phyloP scores from a whole-genome alignment of 1,140 invertebrate genomes.

The Apis laboriosa region DNA sequence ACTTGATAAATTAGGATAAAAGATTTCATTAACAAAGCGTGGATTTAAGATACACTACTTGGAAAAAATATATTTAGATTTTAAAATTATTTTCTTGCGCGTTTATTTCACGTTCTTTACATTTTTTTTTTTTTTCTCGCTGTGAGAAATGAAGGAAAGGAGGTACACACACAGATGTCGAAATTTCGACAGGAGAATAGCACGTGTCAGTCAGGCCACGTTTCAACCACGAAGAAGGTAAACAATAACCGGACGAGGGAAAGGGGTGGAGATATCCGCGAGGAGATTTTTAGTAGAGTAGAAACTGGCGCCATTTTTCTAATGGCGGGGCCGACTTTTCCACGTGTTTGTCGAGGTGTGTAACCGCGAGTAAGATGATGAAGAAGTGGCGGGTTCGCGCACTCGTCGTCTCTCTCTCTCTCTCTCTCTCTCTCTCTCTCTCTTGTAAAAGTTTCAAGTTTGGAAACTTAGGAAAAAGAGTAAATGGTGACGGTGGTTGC shows the following conservation, averaged over 20 bases:
- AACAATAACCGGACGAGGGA: not conserved
- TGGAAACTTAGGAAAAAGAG: conserved; percentile 68
- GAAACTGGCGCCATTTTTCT: conserved; percentile 53
- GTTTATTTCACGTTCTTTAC: no score
- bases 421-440: not conserved
- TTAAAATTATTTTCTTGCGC: no score
- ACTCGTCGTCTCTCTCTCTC: not conserved
- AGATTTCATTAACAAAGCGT: no score
- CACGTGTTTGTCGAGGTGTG: conserved; percentile 16
- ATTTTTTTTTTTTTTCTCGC: no score
- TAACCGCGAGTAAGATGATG: conserved; percentile 21
- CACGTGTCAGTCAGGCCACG: no score
- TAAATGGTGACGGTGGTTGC: conserved; percentile 56
- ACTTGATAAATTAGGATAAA: no score
- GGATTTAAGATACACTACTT: no score
- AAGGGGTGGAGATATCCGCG: not conserved
- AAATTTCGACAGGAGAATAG: no score
- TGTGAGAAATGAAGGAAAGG: no score
- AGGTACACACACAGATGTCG: no score
- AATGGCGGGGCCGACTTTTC: conserved; percentile 31
- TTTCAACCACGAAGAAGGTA: no score
- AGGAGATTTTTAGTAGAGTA: conserved; percentile 53
- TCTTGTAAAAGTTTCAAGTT: conserved; percentile 60
- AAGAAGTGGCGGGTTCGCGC: not conserved
- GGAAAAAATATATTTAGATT: no score